These are phyloP conservation scores for Colistium nudipinnis DNA, from an alignment of 2,113 vertebrate genomes.

Conservation along the genomic window DNA sequence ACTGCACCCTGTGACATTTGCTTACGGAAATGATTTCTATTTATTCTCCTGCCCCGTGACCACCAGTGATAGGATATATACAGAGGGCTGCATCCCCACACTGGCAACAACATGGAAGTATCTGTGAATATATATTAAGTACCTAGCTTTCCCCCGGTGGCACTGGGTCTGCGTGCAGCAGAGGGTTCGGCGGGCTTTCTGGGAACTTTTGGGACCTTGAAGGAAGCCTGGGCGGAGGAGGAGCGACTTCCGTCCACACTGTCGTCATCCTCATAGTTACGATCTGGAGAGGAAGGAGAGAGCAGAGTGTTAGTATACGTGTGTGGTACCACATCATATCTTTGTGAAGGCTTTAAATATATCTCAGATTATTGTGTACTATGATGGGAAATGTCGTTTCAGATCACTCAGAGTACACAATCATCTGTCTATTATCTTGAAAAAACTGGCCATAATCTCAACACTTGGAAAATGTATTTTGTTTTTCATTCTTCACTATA, in stretches of 20 bases:
- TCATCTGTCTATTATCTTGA: too few relatives aligned
- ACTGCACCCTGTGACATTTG: neutral
- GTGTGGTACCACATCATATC: neutral
- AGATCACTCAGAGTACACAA: too few relatives aligned
- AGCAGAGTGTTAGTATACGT: constrained; percentile 14
- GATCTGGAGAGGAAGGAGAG: constrained; percentile 82
- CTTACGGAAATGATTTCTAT: neutral
- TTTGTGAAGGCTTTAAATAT: neutral
- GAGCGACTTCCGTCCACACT: constrained; percentile 95
- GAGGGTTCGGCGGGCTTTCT: constrained; percentile 90
- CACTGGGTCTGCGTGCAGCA: constrained; percentile 85
- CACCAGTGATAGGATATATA: too few relatives aligned
- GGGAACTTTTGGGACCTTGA: constrained; percentile 93
- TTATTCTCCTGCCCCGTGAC: too few relatives aligned
- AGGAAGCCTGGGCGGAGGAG: constrained; percentile 89
- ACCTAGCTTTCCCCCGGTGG: constrained; percentile 90
- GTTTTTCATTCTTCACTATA: too few relatives aligned
- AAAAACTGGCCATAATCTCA: too few relatives aligned
- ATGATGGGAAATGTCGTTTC: too few relatives aligned
- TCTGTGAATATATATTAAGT: constrained; percentile 33
- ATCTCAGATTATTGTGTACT: too few relatives aligned
- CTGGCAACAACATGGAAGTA: too few relatives aligned
- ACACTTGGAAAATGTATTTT: too few relatives aligned
- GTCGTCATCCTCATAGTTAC: constrained; percentile 97
- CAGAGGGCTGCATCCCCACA: too few relatives aligned